Evolutionary conservation across 2,797 vertebrate genomes (phyloP), one percentile per base, ranked within the genome.

Genomic region (Enteromius anoplus): DNA sequence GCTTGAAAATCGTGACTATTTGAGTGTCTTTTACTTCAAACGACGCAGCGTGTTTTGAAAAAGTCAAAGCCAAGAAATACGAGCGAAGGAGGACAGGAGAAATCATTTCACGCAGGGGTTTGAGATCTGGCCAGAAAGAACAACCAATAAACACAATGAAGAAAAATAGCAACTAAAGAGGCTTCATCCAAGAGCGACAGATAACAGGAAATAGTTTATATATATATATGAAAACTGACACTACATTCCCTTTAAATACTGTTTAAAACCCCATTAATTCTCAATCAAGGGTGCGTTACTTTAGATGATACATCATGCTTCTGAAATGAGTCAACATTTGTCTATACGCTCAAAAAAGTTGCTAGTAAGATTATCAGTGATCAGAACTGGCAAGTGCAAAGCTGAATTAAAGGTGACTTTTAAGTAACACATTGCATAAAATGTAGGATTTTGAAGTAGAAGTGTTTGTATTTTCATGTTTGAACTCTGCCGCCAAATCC

Each of bases 1-100:
- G 62, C 81, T 78, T 58, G 89, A 87, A 86, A 49, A 87, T 89
- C 85, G 88, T 86, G 60, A 9, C 87, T 89, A 87, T 85, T 88
- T 86, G 81, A 82, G 15, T 14, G n/a, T 10, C 26, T 69, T 77
- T 19, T 8, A 47, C 51, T 83, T 83, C 89, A 84, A 85, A 90
- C 86, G 85, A 92, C 88, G 86, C 90, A 87, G 83, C 42, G 68
- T 84, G 65, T 62, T 70, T 78, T 12, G 14, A 45, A 55, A 37
- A 49, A 69, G 65, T 62, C 58, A 14, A 73, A 32, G 60, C 70
- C 42, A 81, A 51, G 70, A 81, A 51, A 64, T 64, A 72, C 3
- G 58, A 51, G 45, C 2, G 15, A 49, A 64, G 80, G 70, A 81
- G 80, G 79, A 81, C 14, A 37, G 76, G 4, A 45, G 79, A 81